Conservation (phyloP, 2,113 vertebrate genomes). For the Syngnathus typhle region DNA sequence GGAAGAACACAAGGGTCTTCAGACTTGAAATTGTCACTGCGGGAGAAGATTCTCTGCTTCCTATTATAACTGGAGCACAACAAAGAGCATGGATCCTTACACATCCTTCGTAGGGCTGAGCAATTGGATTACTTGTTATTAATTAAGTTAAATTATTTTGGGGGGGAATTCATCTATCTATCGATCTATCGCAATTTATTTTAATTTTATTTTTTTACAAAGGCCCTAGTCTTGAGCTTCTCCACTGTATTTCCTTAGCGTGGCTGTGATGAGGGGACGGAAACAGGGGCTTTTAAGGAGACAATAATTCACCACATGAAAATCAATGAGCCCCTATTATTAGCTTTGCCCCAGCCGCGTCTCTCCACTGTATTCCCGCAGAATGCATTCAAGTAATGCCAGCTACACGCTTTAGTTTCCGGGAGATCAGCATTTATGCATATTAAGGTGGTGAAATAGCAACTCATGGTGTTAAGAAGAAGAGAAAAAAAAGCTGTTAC, state of each 20-base stretch:
- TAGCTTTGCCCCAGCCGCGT: constrained; percentile 50
- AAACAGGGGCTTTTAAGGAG: constrained; percentile 29
- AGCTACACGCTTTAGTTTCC: constrained; percentile 53
- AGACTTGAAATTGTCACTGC: constrained; percentile 5
- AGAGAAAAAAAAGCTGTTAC: constrained; percentile 47
- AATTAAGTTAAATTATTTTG: not conserved
- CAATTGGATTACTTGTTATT: not conserved
- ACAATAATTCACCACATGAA: constrained; percentile 46
- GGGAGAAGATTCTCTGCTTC: not conserved
- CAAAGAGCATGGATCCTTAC: not conserved
- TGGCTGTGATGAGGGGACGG: constrained; percentile 17
- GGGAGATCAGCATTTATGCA: constrained; percentile 65
- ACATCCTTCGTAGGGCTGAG: not conserved
- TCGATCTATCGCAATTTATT: no score
- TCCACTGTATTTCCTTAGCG: not conserved
- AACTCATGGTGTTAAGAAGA: constrained; percentile 58
- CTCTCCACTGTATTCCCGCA: constrained; percentile 52
- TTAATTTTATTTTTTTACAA: no score
- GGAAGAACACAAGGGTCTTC: not conserved
- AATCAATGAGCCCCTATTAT: constrained; percentile 41
- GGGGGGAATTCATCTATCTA: no score
- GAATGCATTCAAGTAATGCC: constrained; percentile 53
- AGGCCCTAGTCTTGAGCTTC: not conserved
- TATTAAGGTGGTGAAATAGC: constrained; percentile 60
- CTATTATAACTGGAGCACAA: not conserved